A percentile compares a stretch with the other conserved stretches of the same genome.
Conservation (phyloP, 2,113 vertebrate genomes). For the Prolemur simus region DNA sequence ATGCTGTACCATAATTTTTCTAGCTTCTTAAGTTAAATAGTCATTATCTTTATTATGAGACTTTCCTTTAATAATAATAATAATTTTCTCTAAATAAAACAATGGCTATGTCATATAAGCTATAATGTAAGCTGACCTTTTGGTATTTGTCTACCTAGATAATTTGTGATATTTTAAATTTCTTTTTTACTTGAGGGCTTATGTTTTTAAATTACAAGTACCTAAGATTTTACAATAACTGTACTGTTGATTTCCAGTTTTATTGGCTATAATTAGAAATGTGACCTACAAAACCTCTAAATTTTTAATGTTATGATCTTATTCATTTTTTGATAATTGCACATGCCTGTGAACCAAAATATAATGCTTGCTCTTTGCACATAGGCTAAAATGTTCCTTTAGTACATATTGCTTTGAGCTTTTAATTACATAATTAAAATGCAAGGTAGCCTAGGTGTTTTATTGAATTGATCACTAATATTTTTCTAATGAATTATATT, state of each 20-base stretch:
- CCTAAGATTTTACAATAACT: background rate
- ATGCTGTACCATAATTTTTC: background rate
- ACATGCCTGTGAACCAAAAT: conserved; percentile 9
- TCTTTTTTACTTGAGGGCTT: conserved; percentile 18
- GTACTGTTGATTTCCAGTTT: conserved; percentile 21
- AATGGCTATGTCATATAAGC: background rate
- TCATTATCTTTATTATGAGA: background rate
- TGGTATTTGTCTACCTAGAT: background rate
- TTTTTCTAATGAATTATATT: conserved; percentile 24
- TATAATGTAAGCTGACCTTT: background rate
- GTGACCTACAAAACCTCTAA: background rate
- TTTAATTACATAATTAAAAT: conserved; percentile 41
- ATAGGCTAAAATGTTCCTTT: background rate
- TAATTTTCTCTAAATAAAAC: conserved; percentile 41
- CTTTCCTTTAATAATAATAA: background rate
- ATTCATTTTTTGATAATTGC: conserved; percentile 30
- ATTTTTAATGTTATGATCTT: conserved; percentile 30
- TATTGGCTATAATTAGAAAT: conserved; percentile 53
- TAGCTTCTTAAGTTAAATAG: background rate
- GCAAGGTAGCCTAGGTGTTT: background rate
- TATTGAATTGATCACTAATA: conserved; percentile 18
- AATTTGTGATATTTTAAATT: conserved; percentile 6
- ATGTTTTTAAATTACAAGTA: conserved; percentile 44
- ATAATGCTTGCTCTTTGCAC: background rate
- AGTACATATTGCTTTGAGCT: background rate